Percentiles rank a stretch among this genome's conserved stretches.
Evolutionary conservation across 2,797 vertebrate genomes (phyloP).

Genomic region (Eupleurogrammus muticus): DNA sequence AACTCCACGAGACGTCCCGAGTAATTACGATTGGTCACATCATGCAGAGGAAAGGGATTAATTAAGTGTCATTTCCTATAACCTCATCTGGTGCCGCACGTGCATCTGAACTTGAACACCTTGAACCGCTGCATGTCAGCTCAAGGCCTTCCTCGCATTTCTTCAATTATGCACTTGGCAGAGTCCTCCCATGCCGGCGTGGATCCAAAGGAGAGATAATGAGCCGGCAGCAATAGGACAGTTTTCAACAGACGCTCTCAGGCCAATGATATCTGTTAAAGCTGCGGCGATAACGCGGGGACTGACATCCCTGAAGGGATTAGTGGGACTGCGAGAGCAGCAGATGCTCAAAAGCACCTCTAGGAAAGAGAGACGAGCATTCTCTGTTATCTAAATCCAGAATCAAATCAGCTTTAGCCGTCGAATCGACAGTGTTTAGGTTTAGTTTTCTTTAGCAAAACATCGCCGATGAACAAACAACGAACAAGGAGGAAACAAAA

Average conservation of each 20-base stretch:
- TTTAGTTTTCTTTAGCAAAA: neutral
- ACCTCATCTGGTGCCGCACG: neutral
- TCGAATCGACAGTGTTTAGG: neutral
- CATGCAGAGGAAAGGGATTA: neutral
- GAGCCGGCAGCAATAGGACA: slow-evolving; percentile 30
- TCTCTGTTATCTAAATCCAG: neutral
- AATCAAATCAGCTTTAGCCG: no score
- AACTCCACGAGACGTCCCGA: neutral
- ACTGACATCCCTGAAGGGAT: slow-evolving; percentile 51
- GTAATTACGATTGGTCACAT: neutral
- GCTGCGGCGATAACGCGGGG: slow-evolving; percentile 45
- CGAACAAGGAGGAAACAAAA: neutral
- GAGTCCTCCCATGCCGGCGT: neutral
- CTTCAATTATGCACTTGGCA: slow-evolving; percentile 43
- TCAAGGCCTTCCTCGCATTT: slow-evolving; percentile 25
- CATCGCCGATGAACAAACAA: neutral
- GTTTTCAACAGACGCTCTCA: slow-evolving; percentile 35
- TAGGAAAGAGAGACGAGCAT: slow-evolving; percentile 14
- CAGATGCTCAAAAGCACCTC: slow-evolving; percentile 37
- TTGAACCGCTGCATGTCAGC: slow-evolving; percentile 17
- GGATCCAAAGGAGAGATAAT: slow-evolving; percentile 45
- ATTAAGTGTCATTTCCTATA: neutral
- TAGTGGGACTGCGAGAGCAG: slow-evolving; percentile 33
- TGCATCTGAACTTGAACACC: slow-evolving; percentile 6
- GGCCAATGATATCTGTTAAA: slow-evolving; percentile 56